Percentiles rank a stretch among this genome's conserved stretches.
Evolutionary conservation across 1,140 invertebrate species (phyloP).

Genomic region (Drosophila triauraria): DNA sequence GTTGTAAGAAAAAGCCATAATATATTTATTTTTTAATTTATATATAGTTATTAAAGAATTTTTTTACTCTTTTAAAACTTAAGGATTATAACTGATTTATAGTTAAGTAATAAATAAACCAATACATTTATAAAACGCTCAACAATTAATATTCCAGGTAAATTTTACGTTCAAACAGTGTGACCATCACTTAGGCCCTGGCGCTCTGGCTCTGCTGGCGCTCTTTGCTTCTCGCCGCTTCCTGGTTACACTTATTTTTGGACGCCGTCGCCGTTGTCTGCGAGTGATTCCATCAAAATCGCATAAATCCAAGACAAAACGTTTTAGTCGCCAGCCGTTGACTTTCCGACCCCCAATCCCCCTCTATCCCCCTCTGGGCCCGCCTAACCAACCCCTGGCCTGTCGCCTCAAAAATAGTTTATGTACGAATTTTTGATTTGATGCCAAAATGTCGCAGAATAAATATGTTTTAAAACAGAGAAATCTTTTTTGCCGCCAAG

Average conservation of each 20-base stretch:
- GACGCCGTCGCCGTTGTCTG: constrained; percentile 56
- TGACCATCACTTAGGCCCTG: not conserved
- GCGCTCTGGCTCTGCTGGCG: not conserved
- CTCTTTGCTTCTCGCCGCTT: constrained; percentile 11
- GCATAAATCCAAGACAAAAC: constrained; percentile 80
- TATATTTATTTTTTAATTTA: too few relatives aligned
- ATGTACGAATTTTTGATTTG: constrained; percentile 80
- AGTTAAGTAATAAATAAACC: too few relatives aligned
- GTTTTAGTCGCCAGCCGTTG: constrained; percentile 72
- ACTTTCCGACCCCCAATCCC: constrained; percentile 6
- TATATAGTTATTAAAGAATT: too few relatives aligned
- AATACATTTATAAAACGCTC: too few relatives aligned
- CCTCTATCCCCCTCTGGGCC: not conserved
- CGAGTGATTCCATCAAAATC: constrained; percentile 80
- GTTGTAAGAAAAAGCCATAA: too few relatives aligned
- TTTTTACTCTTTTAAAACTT: not conserved
- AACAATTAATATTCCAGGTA: not conserved
- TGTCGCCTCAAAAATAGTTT: constrained; percentile 76
- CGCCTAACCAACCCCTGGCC: not conserved
- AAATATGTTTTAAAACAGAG: constrained; percentile 64
- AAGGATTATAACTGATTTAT: not conserved
- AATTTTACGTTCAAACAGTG: not conserved
- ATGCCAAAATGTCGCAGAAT: constrained; percentile 79
- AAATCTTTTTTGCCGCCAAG: constrained; percentile 13
- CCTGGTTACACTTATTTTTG: constrained; percentile 70